phyloP scores from a whole-genome alignment of 1,140 invertebrate species.

The Caligus rogercresseyi region DNA sequence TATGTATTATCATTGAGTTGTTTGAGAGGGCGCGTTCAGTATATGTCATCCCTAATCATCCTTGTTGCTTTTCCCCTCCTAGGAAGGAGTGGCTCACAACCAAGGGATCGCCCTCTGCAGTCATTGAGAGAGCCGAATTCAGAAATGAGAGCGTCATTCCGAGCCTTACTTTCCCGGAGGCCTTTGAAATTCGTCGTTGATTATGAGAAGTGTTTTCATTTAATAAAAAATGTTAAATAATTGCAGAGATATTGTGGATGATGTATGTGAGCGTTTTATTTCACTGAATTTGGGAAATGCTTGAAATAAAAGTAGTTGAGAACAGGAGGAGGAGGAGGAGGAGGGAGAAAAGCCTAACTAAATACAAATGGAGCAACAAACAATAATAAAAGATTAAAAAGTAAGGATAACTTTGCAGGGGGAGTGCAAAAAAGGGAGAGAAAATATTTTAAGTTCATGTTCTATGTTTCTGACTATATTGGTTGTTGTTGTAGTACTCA shows the following conservation, averaged over 20 bases:
- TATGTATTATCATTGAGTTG: too few species aligned
- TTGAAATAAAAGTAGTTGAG: too few species aligned
- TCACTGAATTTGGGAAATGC: not conserved
- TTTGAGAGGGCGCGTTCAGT: too few species aligned
- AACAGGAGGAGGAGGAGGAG: too few species aligned
- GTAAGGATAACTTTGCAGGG: too few species aligned
- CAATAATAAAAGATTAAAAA: too few species aligned
- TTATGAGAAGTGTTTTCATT: not conserved
- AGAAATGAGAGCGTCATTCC: constrained; percentile 34
- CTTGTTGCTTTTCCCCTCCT: too few species aligned
- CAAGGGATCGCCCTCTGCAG: constrained; percentile 45
- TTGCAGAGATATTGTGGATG: not conserved
- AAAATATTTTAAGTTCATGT: not conserved
- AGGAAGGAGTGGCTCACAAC: constrained; percentile 47
- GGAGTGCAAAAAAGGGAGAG: too few species aligned
- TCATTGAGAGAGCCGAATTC: constrained; percentile 46
- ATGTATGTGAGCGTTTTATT: not conserved
- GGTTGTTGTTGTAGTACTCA: not conserved
- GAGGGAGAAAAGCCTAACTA: not conserved
- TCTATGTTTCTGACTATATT: not conserved
- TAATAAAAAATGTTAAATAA: not conserved
- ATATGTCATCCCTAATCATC: too few species aligned
- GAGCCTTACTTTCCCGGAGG: constrained; percentile 23
- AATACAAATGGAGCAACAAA: not conserved
- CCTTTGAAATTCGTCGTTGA: constrained; percentile 24